Percentiles rank a stretch among this genome's conserved stretches.
These are phyloP conservation scores for Neomonachus schauinslandi DNA, from an alignment of 2,113 vertebrate genomes.

Conservation along the genomic window DNA sequence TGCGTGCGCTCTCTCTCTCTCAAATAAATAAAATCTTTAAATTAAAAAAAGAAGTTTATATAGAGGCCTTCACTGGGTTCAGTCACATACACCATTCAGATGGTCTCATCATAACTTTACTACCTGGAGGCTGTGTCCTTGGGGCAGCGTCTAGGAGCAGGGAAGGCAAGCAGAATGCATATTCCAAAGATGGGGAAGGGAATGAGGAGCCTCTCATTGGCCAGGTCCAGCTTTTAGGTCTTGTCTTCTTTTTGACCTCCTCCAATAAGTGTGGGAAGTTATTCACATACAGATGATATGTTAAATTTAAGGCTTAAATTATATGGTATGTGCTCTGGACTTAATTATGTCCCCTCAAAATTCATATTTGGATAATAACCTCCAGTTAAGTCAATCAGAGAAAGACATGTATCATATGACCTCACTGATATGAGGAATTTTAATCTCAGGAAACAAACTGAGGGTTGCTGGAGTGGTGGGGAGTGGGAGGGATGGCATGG, in stretches of 20 bases:
- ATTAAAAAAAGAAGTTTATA: background rate
- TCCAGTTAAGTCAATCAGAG: no score
- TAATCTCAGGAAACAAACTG: no score
- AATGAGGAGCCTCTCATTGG: background rate
- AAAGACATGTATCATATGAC: no score
- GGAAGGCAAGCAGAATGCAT: background rate
- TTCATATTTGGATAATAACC: background rate
- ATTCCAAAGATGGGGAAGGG: background rate
- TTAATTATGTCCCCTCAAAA: background rate
- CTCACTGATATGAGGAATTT: no score
- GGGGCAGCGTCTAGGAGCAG: background rate
- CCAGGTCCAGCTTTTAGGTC: background rate
- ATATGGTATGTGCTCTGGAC: background rate
- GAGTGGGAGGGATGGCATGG: no score
- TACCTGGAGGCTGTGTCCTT: background rate
- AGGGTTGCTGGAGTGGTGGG: no score
- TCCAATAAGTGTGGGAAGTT: background rate
- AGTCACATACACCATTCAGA: background rate
- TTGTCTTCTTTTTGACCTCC: background rate
- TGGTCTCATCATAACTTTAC: background rate
- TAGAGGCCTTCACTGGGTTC: background rate
- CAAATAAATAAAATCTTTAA: background rate
- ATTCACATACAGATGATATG: background rate
- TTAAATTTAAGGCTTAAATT: background rate
- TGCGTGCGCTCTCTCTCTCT: background rate